Evolutionary conservation across 2,797 vertebrate genomes (phyloP).

Genomic region (Sphenopsis melanotis): DNA sequence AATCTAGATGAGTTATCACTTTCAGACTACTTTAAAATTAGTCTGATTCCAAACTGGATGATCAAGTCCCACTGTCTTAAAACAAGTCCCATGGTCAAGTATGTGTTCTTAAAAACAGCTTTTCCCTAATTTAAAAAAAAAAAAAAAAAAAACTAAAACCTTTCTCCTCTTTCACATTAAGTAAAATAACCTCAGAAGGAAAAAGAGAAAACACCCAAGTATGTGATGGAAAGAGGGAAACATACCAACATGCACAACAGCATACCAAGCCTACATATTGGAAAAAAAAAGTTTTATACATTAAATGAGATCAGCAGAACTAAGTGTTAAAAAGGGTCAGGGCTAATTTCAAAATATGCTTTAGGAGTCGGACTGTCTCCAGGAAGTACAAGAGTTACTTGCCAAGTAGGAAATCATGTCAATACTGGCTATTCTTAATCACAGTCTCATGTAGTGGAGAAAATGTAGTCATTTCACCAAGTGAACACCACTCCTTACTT

Average conservation of each 20-base stretch:
- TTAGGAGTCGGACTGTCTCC: neutral
- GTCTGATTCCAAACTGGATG: neutral
- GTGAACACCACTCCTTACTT: neutral
- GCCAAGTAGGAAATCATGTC: conserved; percentile 27
- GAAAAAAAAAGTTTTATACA: neutral
- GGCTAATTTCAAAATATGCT: neutral
- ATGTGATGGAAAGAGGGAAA: conserved; percentile 15
- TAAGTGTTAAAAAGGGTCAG: neutral
- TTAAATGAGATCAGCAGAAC: conserved; percentile 31
- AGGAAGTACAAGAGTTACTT: conserved; percentile 22
- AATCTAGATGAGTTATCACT: neutral
- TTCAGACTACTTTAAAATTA: neutral
- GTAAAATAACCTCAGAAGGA: neutral
- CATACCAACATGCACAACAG: neutral
- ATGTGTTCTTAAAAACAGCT: neutral
- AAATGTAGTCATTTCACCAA: conserved; percentile 21
- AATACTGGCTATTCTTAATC: conserved; percentile 6
- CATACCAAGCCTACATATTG: neutral
- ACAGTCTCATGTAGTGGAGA: neutral
- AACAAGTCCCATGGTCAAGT: neutral
- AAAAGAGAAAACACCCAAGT: neutral
- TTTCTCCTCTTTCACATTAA: neutral
- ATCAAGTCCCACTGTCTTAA: neutral
- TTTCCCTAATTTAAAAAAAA: neutral
- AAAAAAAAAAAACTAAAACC: neutral